Percentiles rank a stretch among this genome's conserved stretches.
phyloP scores from a whole-genome alignment of 2,797 vertebrate genomes.

The Buceros bicornis region DNA sequence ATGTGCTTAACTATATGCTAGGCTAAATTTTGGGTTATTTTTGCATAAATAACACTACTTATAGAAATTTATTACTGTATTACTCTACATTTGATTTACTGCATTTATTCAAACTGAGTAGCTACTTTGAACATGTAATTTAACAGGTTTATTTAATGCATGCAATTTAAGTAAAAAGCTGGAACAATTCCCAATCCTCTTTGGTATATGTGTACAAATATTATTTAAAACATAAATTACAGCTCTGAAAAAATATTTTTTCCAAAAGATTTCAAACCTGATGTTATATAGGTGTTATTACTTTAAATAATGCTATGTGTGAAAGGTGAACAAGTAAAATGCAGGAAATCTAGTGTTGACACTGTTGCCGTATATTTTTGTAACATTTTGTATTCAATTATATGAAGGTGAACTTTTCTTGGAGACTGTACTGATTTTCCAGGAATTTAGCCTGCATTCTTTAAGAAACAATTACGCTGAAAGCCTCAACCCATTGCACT shows the following conservation, averaged over 20 bases:
- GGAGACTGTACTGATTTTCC: not conserved
- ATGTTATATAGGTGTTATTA: not conserved
- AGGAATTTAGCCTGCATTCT: not conserved
- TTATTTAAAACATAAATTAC: not conserved
- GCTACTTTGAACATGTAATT: conserved; percentile 9
- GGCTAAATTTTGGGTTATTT: not conserved
- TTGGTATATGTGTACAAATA: not conserved
- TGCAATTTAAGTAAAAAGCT: not conserved
- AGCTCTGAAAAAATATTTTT: not conserved
- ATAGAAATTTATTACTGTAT: not conserved
- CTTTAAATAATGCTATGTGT: not conserved
- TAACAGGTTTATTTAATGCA: not conserved
- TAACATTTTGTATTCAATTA: not conserved
- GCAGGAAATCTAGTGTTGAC: not conserved
- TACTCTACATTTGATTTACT: conserved; percentile 4
- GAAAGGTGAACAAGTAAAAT: not conserved
- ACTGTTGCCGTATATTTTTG: not conserved
- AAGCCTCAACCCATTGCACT: not conserved
- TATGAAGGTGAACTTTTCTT: not conserved
- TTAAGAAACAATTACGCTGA: not conserved
- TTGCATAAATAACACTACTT: not conserved
- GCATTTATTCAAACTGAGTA: conserved; percentile 28
- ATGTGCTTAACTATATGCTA: not conserved
- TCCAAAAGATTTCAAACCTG: not conserved
- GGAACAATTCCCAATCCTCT: not conserved